Evolutionary conservation across 1,140 invertebrate genomes (phyloP).

Genomic region (Eciton burchellii): DNA sequence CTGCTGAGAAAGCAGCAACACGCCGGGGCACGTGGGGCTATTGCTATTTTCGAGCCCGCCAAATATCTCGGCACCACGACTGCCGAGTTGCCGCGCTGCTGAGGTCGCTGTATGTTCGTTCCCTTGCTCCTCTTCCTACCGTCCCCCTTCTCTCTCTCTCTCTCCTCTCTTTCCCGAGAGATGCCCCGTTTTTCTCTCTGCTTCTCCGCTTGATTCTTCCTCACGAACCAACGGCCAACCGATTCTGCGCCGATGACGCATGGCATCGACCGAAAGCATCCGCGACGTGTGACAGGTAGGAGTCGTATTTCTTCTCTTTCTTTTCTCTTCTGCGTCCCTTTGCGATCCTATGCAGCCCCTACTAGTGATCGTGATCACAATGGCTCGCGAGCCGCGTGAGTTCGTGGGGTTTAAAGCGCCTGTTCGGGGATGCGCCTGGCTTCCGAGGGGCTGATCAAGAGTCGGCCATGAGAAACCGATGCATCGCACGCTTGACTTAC

Average conservation of each 20-base stretch:
- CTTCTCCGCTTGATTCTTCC: conserved; percentile 33
- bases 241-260: conserved; percentile 72
- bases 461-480: conserved; percentile 36
- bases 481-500: conserved; percentile 28
- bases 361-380: conserved; percentile 17
- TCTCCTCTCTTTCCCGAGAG: conserved; percentile 8
- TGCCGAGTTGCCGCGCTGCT: conserved; percentile 13
- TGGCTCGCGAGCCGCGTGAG: conserved; percentile 13
- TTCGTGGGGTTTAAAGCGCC: conserved; percentile 18
- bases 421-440: conserved; percentile 23
- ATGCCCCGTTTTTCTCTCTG: conserved; percentile 23
- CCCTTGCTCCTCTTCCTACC: conserved; percentile 61
- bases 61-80: conserved; percentile 68
- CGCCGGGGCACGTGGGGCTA: conserved; percentile 63
- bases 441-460: conserved; percentile 20
- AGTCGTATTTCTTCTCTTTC: neutral
- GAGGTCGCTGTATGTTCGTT: conserved; percentile 35
- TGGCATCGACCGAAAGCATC: conserved; percentile 51
- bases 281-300: conserved; percentile 47
- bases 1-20: conserved; percentile 40
- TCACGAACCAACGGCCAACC: conserved; percentile 47
- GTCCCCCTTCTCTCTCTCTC: conserved; percentile 16
- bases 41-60: conserved; percentile 76
- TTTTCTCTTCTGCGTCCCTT: neutral
- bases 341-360: neutral